A percentile compares a stretch with the other conserved stretches of the same genome.
Evolutionary conservation across 2,888 invertebrate species (phyloP).

Genomic region (Cephonodes hylas): DNA sequence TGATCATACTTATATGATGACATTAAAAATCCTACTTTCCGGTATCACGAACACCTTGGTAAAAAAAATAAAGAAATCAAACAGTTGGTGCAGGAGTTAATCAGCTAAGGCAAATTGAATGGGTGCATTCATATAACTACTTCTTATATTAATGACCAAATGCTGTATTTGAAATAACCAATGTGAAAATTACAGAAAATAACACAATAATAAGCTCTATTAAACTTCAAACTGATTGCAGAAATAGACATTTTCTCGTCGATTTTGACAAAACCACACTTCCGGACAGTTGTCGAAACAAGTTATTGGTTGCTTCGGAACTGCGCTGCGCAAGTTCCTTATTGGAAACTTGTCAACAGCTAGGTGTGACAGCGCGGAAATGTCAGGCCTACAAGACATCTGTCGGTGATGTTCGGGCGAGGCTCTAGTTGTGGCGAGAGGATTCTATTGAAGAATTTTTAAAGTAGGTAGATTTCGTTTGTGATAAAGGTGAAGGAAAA

Average conservation of each 20-base stretch:
- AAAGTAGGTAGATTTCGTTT: background rate
- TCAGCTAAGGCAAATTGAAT: too few relatives aligned
- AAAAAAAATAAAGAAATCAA: too few relatives aligned
- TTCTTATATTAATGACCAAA: too few relatives aligned
- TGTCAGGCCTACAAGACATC: slow-evolving; percentile 39
- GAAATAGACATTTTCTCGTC: background rate
- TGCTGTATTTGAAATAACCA: too few relatives aligned
- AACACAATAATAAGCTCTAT: background rate
- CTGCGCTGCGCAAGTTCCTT: slow-evolving; percentile 29
- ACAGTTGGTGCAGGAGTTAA: too few relatives aligned
- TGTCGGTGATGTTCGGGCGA: slow-evolving; percentile 27
- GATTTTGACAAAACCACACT: slow-evolving; percentile 28
- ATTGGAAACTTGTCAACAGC: slow-evolving; percentile 48
- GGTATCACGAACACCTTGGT: too few relatives aligned
- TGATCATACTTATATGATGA: too few relatives aligned
- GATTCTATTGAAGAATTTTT: background rate
- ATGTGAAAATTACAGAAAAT: too few relatives aligned
- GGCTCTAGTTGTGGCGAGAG: slow-evolving; percentile 21
- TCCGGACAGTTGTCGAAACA: slow-evolving; percentile 22
- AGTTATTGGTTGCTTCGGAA: slow-evolving; percentile 35
- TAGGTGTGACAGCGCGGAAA: slow-evolving; percentile 46
- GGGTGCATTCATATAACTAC: too few relatives aligned
- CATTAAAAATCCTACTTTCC: too few relatives aligned
- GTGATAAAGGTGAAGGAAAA: too few relatives aligned
- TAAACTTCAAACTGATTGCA: background rate